A percentile compares a stretch with the other conserved stretches of the same genome.
Evolutionary conservation across 2,888 invertebrate species (phyloP).

Genomic region (Limnephilus marmoratus): DNA sequence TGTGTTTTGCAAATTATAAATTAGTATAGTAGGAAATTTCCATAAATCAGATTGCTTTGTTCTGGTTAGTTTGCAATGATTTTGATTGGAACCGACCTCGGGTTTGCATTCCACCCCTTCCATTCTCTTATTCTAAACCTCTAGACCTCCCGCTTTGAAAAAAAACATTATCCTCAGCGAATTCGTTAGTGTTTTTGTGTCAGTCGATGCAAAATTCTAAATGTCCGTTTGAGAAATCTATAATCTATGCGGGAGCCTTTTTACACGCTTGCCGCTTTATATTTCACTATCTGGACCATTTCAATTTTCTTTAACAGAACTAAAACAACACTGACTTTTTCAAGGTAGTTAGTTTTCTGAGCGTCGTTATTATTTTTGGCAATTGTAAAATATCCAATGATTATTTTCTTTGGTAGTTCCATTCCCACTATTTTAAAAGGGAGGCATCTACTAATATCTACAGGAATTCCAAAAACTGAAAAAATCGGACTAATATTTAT

Average conservation of each 20-base stretch:
- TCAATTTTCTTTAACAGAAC: neutral
- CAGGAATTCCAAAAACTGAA: too few relatives aligned
- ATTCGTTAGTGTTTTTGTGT: slow-evolving; percentile 12
- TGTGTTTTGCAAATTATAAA: neutral
- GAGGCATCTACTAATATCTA: too few relatives aligned
- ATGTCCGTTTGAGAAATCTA: slow-evolving; percentile 34
- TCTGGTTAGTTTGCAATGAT: neutral
- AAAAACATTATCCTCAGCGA: slow-evolving; percentile 22
- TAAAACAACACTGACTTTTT: neutral
- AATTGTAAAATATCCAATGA: neutral
- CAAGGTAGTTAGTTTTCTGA: neutral
- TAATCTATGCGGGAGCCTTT: slow-evolving; percentile 38
- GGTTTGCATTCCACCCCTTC: slow-evolving; percentile 7
- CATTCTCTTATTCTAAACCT: slow-evolving; percentile 4
- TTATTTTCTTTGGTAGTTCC: neutral
- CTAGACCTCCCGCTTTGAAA: slow-evolving; percentile 45
- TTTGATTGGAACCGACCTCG: neutral
- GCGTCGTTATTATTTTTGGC: neutral
- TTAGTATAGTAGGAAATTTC: neutral
- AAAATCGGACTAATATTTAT: too few relatives aligned
- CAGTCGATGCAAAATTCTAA: slow-evolving; percentile 1
- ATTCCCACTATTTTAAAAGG: neutral
- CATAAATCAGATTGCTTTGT: neutral
- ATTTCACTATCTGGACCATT: neutral
- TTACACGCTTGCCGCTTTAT: neutral